A percentile compares a stretch with the other conserved stretches of the same genome.
phyloP scores from a whole-genome alignment of 2,888 invertebrate genomes.

The Hedychridium roseum region DNA sequence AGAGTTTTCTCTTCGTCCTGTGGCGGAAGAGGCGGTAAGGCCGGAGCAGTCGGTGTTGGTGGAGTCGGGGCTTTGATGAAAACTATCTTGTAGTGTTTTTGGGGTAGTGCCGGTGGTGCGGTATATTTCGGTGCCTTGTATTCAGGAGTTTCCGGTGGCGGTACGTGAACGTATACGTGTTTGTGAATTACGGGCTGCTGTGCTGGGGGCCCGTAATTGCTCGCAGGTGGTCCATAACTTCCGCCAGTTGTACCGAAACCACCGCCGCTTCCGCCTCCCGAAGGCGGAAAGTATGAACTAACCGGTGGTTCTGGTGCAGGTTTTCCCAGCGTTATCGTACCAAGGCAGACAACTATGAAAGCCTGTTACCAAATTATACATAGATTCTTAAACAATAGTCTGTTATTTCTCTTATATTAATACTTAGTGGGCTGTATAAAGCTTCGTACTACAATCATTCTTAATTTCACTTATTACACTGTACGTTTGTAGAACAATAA shows the following conservation, averaged over 20 bases:
- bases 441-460: neutral
- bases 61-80: conserved; percentile 77
- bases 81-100: conserved; percentile 86
- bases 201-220: conserved; percentile 67
- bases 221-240: conserved; percentile 38
- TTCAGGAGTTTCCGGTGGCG: conserved; percentile 83
- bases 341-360: conserved; percentile 18
- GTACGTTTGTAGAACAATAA: neutral
- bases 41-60: conserved; percentile 65
- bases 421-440: conserved; percentile 9
- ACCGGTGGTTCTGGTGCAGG: conserved; percentile 69
- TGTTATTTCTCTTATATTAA: conserved; percentile 12
- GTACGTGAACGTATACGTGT: conserved; percentile 90
- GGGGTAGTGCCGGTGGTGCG: conserved; percentile 67
- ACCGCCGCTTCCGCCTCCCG: conserved; percentile 40
- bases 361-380: conserved; percentile 11
- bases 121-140: conserved; percentile 72
- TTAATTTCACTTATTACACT: neutral
- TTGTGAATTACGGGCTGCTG: conserved; percentile 83
- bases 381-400: conserved; percentile 13
- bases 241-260: conserved; percentile 26
- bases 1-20: conserved; percentile 90
- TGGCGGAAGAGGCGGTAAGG: conserved; percentile 69
- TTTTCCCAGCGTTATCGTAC: conserved; percentile 49
- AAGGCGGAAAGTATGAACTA: conserved; percentile 64